Base-by-base conservation (phyloP, 2,888 invertebrate species). In the Ceratothoa steindachneri region DNA sequence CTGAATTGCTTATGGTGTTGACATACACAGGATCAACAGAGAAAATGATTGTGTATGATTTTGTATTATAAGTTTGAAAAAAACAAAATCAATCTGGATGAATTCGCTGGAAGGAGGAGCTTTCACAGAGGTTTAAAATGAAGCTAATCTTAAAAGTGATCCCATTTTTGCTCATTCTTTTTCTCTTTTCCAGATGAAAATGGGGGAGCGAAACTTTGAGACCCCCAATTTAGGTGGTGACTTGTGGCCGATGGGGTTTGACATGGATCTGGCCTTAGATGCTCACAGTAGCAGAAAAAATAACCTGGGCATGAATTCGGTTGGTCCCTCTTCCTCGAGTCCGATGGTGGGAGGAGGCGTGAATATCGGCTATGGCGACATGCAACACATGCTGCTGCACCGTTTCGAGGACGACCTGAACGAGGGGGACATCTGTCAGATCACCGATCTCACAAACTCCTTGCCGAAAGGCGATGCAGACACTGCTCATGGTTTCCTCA, bases 391-490 rank as follows among this genome's bases (percentile, higher is more conserved):
- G 60, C 27, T 60, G 60, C 60, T 60, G 24, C 60, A 60, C 24
- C n/a, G 60, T 22, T 60, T 60, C 24, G 60, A 60, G 28, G 79
- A 79, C 51, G 76, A 76, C 55, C 55, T 79, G 19, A 72, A 75
- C 64, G 27, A 71, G 22, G 76, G 72, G 28, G 71, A 73, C 31
- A 75, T 71, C 30, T 73, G 71, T 27, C 79, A 79, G 41, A 74
- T 79, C 72, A 79, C 76, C 24, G 79, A 79, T 51, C 74, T 79
- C 12, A 79, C 79, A 12, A 74, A 79, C 71, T 79, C 79, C 15
- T 55, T 79, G 41, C 76, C 79, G 12, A 74, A 73, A 29, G 74
- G 75, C 30, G 73, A 78, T 41, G 68, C 74, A 41, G 77, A 74
- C 5, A 68, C 76, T 27, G 73, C 76, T 27, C 76, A 76, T 51